Conservation (phyloP, 2,113 vertebrate species). For the Clarias macrocephalus region DNA sequence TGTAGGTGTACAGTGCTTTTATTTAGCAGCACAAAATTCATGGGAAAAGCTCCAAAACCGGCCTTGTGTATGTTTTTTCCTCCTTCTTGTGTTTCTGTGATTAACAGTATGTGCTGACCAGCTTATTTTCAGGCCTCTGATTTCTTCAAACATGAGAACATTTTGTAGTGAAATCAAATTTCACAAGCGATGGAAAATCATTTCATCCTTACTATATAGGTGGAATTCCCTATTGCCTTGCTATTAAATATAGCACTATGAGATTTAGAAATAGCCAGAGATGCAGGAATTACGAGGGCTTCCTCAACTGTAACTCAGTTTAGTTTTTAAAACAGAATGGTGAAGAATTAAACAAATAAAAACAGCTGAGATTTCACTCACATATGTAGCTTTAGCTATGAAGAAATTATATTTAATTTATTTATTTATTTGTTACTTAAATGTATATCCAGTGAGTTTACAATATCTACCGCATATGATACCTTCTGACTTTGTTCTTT, state of each 20-base stretch:
- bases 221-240: background rate
- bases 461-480: background rate
- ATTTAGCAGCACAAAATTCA: background rate
- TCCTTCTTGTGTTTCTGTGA: background rate
- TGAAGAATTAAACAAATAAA: background rate
- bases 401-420: too few relatives aligned
- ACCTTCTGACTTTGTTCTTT: background rate
- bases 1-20: background rate
- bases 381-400: background rate
- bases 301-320: background rate
- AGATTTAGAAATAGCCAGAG: background rate
- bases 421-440: background rate
- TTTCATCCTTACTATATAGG: background rate
- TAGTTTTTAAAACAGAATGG: background rate
- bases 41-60: background rate
- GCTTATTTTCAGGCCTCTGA: background rate
- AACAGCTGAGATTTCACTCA: background rate
- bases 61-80: background rate
- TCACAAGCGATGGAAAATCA: background rate
- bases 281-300: background rate
- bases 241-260: background rate
- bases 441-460: background rate
- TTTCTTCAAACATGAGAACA: conserved; percentile 12
- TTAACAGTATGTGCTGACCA: background rate
- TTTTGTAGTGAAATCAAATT: conserved; percentile 14